A percentile compares a stretch with the other conserved stretches of the same genome.
phyloP scores from a whole-genome alignment of 2,888 invertebrate genomes.

The Apomyelois bistriatella region DNA sequence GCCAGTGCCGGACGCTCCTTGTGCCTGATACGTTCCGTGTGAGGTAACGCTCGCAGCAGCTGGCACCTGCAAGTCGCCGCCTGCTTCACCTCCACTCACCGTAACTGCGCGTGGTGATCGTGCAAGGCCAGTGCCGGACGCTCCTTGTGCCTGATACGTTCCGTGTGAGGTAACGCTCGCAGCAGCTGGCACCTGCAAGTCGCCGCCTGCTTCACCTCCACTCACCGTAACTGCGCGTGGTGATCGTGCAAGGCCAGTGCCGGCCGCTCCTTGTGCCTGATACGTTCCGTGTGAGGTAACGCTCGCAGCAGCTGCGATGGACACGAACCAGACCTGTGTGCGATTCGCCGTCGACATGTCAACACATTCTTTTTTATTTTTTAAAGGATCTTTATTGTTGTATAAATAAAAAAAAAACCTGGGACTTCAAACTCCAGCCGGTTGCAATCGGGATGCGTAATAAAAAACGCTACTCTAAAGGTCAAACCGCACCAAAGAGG shows the following conservation, averaged over 20 bases:
- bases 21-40: slow-evolving; percentile 41
- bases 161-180: slow-evolving; percentile 50
- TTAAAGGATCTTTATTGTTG: neutral
- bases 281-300: slow-evolving; percentile 69
- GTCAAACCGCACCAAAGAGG: too few relatives aligned
- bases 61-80: slow-evolving; percentile 75
- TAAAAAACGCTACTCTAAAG: too few relatives aligned
- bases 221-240: slow-evolving; percentile 27
- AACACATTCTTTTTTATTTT: neutral
- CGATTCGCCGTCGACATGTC: slow-evolving; percentile 16
- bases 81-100: neutral
- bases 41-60: slow-evolving; percentile 86
- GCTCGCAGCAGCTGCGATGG: slow-evolving; percentile 92
- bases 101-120: slow-evolving; percentile 14
- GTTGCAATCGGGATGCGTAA: too few relatives aligned
- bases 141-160: too few relatives aligned
- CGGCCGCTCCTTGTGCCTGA: slow-evolving; percentile 47
- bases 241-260: slow-evolving; percentile 35
- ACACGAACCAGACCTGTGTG: slow-evolving; percentile 91
- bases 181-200: too few relatives aligned
- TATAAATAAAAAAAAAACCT: too few relatives aligned
- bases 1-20: slow-evolving; percentile 38
- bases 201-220: too few relatives aligned
- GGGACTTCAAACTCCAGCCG: too few relatives aligned
- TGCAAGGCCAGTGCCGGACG: neutral